Evolutionary conservation across 2,888 invertebrate species (phyloP), one percentile per base, ranked within the genome.

Genomic region (Yponomeuta malinellus): DNA sequence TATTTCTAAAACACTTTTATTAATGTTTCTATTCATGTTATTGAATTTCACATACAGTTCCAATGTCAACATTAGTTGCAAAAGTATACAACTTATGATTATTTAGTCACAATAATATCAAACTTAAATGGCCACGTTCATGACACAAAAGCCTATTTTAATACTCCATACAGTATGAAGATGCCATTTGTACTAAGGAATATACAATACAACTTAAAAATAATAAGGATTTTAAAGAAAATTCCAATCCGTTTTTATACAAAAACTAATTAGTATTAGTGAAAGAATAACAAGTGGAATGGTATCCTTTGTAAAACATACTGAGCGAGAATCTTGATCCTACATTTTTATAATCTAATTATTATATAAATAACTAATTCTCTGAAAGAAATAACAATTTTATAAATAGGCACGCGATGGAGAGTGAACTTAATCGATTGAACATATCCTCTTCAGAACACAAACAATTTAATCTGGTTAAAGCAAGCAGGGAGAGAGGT

Each of bases 201-300:
- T 78, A 79, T 59, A 84, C 78, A 63, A 80, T 79, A 77, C 77
- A 83, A 83, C 77, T 83, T 81, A 84, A 84, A 76, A 77, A 79
- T 72, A 71, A 65, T 68, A 37, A 31, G 52, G 68, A 70, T 33
- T 75, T 72, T 72, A 82, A 78, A 78, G 75, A 77, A 81, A 78
- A 79, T 75, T 59, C 52, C 52, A 76, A 78, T 78, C 37, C 33
- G n/a, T 67, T 67, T 67, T 43, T 37, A 67, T 12, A n/a, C 10
- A 37, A 43, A 67, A 33, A 43, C 23, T 37, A 67, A 67, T 37
- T 37, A 79, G 72, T 65, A 59, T 33, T 81, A 84, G 90, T 90
- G 90, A 87, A 86, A 87, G 79, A 81, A 84, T 87, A 90, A 90
- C 90, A 82, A 91, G 90, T 91, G 90, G 85, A 86, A 86, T 84